These are phyloP conservation scores for Oryzias woworae DNA, from an alignment of 2,113 vertebrate species.

Conservation along the genomic window DNA sequence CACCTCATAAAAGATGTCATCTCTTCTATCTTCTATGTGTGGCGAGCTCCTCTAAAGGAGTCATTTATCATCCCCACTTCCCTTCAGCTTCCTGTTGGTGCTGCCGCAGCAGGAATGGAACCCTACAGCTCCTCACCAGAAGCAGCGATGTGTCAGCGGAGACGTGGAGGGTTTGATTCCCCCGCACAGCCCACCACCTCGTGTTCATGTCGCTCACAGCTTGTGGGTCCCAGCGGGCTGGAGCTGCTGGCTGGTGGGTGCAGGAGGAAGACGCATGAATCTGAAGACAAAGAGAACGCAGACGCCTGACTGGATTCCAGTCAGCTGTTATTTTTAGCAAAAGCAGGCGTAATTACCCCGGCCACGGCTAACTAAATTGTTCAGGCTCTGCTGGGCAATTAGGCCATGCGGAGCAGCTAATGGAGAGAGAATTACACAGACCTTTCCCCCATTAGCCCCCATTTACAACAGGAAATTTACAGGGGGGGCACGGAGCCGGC, in stretches of 20 bases:
- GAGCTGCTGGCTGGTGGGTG: slow-evolving; percentile 13
- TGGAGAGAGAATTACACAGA: slow-evolving; percentile 78
- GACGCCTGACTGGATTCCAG: slow-evolving; percentile 38
- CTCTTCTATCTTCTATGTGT: no score
- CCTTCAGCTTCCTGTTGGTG: no score
- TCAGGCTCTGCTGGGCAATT: slow-evolving; percentile 79
- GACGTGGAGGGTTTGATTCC: slow-evolving; percentile 42
- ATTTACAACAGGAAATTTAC: slow-evolving; percentile 77
- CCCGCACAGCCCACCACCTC: slow-evolving; percentile 36
- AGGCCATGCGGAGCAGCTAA: slow-evolving; percentile 75
- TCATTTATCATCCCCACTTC: no score
- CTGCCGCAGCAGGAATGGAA: no score
- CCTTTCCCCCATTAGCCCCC: slow-evolving; percentile 77
- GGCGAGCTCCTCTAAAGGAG: no score
- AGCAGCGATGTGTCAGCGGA: slow-evolving; percentile 11
- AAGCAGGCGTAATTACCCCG: slow-evolving; percentile 73
- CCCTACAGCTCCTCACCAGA: slow-evolving; percentile 29
- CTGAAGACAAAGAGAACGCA: slow-evolving; percentile 34
- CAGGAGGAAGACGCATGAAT: neutral
- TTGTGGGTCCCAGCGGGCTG: slow-evolving; percentile 24
- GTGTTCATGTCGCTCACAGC: slow-evolving; percentile 32
- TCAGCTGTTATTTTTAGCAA: slow-evolving; percentile 75
- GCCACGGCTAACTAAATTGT: slow-evolving; percentile 78
- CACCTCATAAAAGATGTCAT: no score
- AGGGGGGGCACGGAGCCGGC: slow-evolving; percentile 62